Conservation (phyloP, 2,113 vertebrate genomes). For the Cavia aperea region DNA sequence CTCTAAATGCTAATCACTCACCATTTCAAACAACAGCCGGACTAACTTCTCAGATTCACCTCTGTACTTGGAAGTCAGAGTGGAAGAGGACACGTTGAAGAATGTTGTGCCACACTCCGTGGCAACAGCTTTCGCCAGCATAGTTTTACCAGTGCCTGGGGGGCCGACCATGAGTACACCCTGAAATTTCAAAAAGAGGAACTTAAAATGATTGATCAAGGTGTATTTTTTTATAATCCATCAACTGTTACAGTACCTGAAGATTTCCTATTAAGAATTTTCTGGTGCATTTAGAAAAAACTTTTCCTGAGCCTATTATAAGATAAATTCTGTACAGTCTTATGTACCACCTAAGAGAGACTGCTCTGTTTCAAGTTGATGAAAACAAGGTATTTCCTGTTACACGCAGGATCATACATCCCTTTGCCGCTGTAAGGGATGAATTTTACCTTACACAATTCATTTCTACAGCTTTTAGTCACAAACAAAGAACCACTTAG, state of each 20-base stretch:
- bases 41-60: conserved; percentile 86
- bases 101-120: conserved; percentile 84
- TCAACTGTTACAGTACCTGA: background rate
- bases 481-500: conserved; percentile 5
- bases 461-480: background rate
- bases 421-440: too few species aligned
- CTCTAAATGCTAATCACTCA: conserved; percentile 59
- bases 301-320: background rate
- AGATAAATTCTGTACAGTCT: background rate
- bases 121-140: conserved; percentile 85
- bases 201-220: background rate
- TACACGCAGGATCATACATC: background rate
- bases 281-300: background rate
- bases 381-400: background rate
- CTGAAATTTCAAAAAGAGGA: conserved; percentile 65
- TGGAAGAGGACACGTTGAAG: conserved; percentile 85
- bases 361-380: background rate
- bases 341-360: background rate
- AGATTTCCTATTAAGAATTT: background rate
- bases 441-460: background rate
- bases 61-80: conserved; percentile 82
- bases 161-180: conserved; percentile 86
- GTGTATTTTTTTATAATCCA: background rate
- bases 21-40: conserved; percentile 86
- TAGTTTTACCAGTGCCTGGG: conserved; percentile 86